Percentiles rank a stretch among this genome's conserved stretches.
These are phyloP conservation scores for Osmoderma eremita DNA, from an alignment of 2,888 invertebrate genomes.

Conservation along the genomic window DNA sequence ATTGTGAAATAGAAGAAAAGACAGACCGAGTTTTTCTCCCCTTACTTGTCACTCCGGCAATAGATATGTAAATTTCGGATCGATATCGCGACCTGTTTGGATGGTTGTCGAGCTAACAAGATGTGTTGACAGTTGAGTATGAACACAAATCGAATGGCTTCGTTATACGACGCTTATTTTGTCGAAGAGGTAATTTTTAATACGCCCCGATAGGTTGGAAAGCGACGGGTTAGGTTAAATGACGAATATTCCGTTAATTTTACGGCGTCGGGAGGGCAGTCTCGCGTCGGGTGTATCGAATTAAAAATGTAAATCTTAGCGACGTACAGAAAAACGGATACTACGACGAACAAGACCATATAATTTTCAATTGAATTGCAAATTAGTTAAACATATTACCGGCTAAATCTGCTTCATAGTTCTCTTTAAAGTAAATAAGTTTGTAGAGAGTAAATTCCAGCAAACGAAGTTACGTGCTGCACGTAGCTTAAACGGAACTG, in stretches of 20 bases:
- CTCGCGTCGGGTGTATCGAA: slow-evolving; percentile 34
- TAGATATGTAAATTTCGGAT: slow-evolving; percentile 41
- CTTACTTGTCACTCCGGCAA: slow-evolving; percentile 27
- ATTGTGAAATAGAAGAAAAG: slow-evolving; percentile 23
- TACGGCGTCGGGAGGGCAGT: slow-evolving; percentile 3
- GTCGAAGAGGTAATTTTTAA: slow-evolving; percentile 28
- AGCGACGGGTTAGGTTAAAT: slow-evolving; percentile 10
- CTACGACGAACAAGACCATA: slow-evolving; percentile 36
- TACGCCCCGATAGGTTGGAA: neutral
- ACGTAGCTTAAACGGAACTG: slow-evolving; percentile 26
- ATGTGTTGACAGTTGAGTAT: slow-evolving; percentile 30
- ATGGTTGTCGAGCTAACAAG: slow-evolving; percentile 33
- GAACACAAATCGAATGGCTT: slow-evolving; percentile 29
- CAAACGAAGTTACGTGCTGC: slow-evolving; percentile 31
- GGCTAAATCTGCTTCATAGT: slow-evolving; percentile 41
- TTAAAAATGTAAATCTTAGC: slow-evolving; percentile 40
- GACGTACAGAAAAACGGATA: slow-evolving; percentile 35
- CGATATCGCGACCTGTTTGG: slow-evolving; percentile 37
- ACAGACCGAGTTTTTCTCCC: slow-evolving; percentile 4
- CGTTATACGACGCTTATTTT: slow-evolving; percentile 26
- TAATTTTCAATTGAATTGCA: slow-evolving; percentile 44
- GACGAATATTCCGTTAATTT: slow-evolving; percentile 40
- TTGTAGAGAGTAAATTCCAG: slow-evolving; percentile 38
- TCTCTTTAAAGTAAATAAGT: slow-evolving; percentile 41
- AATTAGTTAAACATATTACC: slow-evolving; percentile 43